Evolutionary conservation across 2,888 invertebrate genomes (phyloP).

Genomic region (Leucania comma): DNA sequence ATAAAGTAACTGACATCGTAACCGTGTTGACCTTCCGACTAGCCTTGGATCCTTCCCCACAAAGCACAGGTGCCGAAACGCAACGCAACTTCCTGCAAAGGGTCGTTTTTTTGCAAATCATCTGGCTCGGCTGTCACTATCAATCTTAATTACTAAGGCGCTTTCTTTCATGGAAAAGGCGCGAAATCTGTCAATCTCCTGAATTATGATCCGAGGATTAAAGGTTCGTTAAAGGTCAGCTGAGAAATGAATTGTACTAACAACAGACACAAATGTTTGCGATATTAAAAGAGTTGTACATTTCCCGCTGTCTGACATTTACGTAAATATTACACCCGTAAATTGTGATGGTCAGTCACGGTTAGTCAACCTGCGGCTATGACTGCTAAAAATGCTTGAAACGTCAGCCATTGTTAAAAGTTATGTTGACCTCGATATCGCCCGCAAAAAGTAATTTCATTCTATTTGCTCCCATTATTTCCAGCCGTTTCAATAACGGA

Average conservation of each 20-base stretch:
- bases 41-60: not conserved
- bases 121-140: constrained; percentile 67
- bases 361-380: constrained; percentile 58
- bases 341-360: constrained; percentile 58
- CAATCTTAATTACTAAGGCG: constrained; percentile 71
- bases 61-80: constrained; percentile 34
- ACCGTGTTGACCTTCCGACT: constrained; percentile 5
- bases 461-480: constrained; percentile 54
- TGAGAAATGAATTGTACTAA: constrained; percentile 24
- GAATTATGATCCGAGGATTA: constrained; percentile 44
- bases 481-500: constrained; percentile 38
- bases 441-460: constrained; percentile 52
- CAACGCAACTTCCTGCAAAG: constrained; percentile 48
- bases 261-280: constrained; percentile 20
- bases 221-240: constrained; percentile 21
- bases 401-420: constrained; percentile 54
- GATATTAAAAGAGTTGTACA: constrained; percentile 24
- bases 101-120: constrained; percentile 68
- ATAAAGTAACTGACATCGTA: constrained; percentile 4
- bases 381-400: constrained; percentile 51
- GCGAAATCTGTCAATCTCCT: constrained; percentile 60
- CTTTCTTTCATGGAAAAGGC: constrained; percentile 47
- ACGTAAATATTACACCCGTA: constrained; percentile 48
- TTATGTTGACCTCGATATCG: constrained; percentile 50
- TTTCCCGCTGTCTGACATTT: constrained; percentile 55